Conservation (phyloP, 2,113 vertebrate species). For the Pelmatolapia mariae region DNA sequence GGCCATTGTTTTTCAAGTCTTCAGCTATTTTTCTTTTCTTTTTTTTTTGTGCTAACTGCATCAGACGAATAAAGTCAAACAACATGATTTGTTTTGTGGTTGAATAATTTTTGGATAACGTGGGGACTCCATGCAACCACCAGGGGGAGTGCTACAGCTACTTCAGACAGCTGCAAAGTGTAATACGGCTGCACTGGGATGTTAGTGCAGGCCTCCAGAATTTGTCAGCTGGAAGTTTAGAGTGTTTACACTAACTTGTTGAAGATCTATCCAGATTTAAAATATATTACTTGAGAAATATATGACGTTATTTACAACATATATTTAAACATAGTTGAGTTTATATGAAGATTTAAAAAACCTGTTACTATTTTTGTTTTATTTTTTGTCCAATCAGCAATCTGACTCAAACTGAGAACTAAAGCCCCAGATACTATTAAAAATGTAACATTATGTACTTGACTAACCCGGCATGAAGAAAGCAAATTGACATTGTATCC, state of each 20-base stretch:
- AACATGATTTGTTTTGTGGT: neutral
- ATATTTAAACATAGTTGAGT: neutral
- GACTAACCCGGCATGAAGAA: neutral
- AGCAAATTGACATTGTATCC: neutral
- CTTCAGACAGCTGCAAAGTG: neutral
- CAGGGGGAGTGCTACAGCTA: constrained; percentile 27
- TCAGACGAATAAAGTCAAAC: constrained; percentile 34
- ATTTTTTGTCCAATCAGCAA: neutral
- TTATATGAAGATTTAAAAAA: neutral
- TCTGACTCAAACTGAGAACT: neutral
- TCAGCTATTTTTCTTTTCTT: neutral
- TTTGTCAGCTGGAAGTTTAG: neutral
- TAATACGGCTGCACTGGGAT: neutral
- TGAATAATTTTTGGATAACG: neutral
- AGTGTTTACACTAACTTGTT: neutral
- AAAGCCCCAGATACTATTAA: neutral
- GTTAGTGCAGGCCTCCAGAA: neutral
- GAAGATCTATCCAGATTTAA: neutral
- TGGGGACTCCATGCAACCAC: neutral
- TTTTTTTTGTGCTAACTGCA: neutral
- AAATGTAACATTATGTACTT: neutral
- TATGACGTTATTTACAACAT: neutral
- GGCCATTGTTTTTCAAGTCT: neutral
- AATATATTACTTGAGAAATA: neutral
- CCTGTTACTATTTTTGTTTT: rapidly evolving